Evolutionary conservation across 2,888 invertebrate species (phyloP), one percentile per base, ranked within the genome.

Genomic region (Leptarthrus brevirostris): DNA sequence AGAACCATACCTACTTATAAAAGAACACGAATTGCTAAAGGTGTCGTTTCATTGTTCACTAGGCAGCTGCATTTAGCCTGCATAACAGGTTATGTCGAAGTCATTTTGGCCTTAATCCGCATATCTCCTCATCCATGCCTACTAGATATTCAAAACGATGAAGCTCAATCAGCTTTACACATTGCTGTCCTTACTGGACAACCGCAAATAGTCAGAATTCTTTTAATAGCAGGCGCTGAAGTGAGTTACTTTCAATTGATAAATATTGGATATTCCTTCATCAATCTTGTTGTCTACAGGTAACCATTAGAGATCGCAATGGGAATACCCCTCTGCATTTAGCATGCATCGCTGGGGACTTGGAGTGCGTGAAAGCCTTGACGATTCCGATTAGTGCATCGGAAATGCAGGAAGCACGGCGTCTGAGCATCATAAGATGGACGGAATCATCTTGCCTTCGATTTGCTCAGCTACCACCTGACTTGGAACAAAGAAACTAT

Each of bases 241-340:
- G 64, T 64, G 52, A 22, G 4, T 6, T 40, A 6, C n/a, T 22
- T 18, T 40, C 20, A 18, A 44, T 44, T 44, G 8, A 30, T 6
- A 30, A 30, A 30, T 30, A 30, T n/a, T n/a, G n/a, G n/a, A n/a
- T n/a, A n/a, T n/a, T n/a, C n/a, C n/a, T n/a, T n/a, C n/a, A n/a
- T n/a, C n/a, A n/a, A n/a, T n/a, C n/a, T n/a, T n/a, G n/a, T n/a
- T 40, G 3, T 69, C 47, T 74, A 3, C 83, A 88, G 78, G 86
- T 90, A 2, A 87, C 86, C 44, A 86, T 88, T 56, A 87, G 93
- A 61, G 94, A 96, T 81, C 85, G 89, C 70, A 86, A 88, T 75
- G 97, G 97, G 2, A 94, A 96, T 83, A 96, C 95, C 0, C 91
- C 96, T 0, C 85, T 97, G 5, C 97, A 97, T 83, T 86, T 95